Evolutionary conservation across 2,113 vertebrate genomes (phyloP), one percentile per base, ranked within the genome.

Genomic region (Elachura formosa): DNA sequence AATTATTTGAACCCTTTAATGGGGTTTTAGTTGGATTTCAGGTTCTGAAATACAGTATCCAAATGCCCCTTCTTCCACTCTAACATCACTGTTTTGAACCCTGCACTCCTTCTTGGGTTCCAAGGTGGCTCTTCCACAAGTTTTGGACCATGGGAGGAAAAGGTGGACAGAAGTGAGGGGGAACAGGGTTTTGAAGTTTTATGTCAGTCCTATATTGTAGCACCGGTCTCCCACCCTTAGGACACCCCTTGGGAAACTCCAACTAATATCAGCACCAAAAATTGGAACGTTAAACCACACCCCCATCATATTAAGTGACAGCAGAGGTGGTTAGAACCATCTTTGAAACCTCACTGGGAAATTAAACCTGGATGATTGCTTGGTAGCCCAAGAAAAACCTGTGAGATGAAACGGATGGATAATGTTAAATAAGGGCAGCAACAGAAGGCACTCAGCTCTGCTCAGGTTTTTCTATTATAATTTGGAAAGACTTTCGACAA

Each of bases 21-120:
- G 33, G 9, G 11, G 10, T 16, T 29, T 89, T 69, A 51, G 24
- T 78, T 41, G n/a, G n/a, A 23, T 74, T 59, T 59, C 46, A 84
- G 31, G 17, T 23, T 63, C 28, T 2, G 1, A 72, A 43, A 20
- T 20, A 26, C 29, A 82, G 5, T 16, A 63, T 8, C 14, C 45
- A 51, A 67, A 72, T 64, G 3, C 19, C 11, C 20, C 23, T 67
- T 79, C 24, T 40, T 13, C 14, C 19, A 34, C 3, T 7, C 15
- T 1, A 4, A 41, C 12, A 13, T 36, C 31, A n/a, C 43, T 51
- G 20, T 9, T 74, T 43, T 49, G 26, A 12, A 11, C 11, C 29
- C 11, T 58, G 14, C 6, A 3, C 33, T 87, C 14, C 28, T 33
- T 2, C 1, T 1, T 0, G 5, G 68, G 13, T 28, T 83, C 33